Evolutionary conservation across 1,140 invertebrate species (phyloP).

Genomic region (Drosophila santomea): DNA sequence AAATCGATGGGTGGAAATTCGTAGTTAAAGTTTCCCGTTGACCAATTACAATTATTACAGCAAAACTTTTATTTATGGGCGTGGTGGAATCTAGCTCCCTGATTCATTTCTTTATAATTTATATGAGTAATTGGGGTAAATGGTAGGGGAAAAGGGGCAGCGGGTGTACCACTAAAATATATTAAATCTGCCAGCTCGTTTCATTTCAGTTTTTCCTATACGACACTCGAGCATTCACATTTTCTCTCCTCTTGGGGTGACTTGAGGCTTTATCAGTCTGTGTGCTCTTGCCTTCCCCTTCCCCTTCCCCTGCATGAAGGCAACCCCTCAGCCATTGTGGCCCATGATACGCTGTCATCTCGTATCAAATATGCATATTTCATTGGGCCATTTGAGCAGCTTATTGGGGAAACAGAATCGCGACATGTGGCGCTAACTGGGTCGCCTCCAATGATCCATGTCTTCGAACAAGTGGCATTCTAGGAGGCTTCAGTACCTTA

Average conservation of each 20-base stretch:
- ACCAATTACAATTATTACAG: conserved; percentile 80
- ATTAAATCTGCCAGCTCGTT: conserved; percentile 56
- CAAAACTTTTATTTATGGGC: conserved; percentile 72
- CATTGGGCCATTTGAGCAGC: conserved; percentile 64
- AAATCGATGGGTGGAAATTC: conserved; percentile 53
- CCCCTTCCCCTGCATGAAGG: neutral
- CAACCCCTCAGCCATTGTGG: neutral
- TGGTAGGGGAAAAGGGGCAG: neutral
- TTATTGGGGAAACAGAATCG: conserved; percentile 41
- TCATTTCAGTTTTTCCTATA: conserved; percentile 7
- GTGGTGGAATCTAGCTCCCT: conserved; percentile 19
- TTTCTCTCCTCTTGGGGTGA: conserved; percentile 14
- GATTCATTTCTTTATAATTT: conserved; percentile 80
- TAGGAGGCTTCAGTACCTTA: neutral
- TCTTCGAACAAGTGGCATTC: conserved; percentile 10
- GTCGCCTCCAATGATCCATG: conserved; percentile 12
- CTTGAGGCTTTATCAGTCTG: conserved; percentile 15
- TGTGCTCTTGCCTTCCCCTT: neutral
- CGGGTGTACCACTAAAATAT: conserved; percentile 59
- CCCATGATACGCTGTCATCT: conserved; percentile 51
- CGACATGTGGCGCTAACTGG: conserved; percentile 63
- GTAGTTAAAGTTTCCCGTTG: conserved; percentile 49
- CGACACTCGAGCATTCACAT: neutral
- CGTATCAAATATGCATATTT: conserved; percentile 80
- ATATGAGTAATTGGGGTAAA: conserved; percentile 68